These are phyloP conservation scores for Otolemur crassicaudatus DNA, from an alignment of 2,797 vertebrate species.

Conservation along the genomic window DNA sequence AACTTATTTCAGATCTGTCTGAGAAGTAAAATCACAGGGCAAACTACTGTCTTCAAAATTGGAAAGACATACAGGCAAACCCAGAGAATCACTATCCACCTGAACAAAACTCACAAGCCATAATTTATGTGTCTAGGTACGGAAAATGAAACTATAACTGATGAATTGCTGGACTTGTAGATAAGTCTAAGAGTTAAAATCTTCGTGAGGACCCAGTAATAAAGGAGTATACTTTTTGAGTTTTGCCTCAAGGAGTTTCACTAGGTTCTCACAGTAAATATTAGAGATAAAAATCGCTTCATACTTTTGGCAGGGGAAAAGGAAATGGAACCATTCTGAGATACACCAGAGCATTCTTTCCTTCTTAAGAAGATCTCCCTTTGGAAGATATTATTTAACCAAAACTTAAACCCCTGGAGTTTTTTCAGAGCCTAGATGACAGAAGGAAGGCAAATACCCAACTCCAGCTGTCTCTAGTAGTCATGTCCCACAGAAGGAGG, in stretches of 20 bases:
- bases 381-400: not conserved
- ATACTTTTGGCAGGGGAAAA: not conserved
- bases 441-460: accelerated
- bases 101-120: not conserved
- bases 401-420: too few species aligned
- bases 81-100: not conserved
- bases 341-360: not conserved
- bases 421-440: not conserved
- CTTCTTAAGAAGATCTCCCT: not conserved
- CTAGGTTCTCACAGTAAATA: not conserved
- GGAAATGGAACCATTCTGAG: not conserved
- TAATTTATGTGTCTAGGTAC: not conserved
- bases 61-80: not conserved
- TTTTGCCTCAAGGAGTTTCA: not conserved
- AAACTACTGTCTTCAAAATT: not conserved
- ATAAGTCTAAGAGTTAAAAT: not conserved
- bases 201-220: not conserved
- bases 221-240: not conserved
- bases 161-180: not conserved
- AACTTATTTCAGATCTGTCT: not conserved
- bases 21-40: not conserved
- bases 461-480: not conserved
- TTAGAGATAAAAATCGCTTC: not conserved
- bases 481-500: not conserved
- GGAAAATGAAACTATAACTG: not conserved